These are phyloP conservation scores for Lerista edwardsae DNA, from an alignment of 2,797 vertebrate genomes.

Conservation along the genomic window DNA sequence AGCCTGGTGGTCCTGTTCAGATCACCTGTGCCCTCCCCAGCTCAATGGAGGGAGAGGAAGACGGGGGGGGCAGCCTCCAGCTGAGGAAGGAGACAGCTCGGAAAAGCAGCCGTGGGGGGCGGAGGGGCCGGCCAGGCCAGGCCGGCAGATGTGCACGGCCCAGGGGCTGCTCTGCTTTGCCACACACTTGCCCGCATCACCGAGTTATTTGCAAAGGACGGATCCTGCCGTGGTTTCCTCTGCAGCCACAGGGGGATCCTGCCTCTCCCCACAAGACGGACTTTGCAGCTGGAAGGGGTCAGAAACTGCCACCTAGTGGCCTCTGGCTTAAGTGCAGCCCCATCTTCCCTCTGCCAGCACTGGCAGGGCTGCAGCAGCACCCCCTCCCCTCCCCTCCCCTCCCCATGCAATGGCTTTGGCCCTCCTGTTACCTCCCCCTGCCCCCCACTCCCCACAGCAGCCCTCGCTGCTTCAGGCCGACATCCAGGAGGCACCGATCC, in stretches of 20 bases:
- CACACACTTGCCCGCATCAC: background rate
- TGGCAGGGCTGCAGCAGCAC: background rate
- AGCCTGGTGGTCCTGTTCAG: background rate
- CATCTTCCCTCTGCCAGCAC: background rate
- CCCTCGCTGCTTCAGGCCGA: background rate
- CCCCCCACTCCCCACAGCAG: conserved; percentile 29
- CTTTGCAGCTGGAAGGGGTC: conserved; percentile 21
- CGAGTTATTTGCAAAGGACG: background rate
- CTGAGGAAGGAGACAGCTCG: background rate
- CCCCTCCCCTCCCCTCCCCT: background rate
- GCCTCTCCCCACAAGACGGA: background rate
- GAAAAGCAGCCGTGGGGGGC: background rate
- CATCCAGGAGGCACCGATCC: conserved; percentile 11
- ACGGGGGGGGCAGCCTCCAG: background rate
- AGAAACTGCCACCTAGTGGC: conserved; percentile 5
- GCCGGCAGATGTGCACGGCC: too few relatives aligned
- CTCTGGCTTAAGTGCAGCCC: conserved; percentile 30
- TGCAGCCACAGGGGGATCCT: background rate
- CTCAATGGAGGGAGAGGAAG: background rate
- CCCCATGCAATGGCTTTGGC: conserved; percentile 34
- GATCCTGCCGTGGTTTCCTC: background rate
- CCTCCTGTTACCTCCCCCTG: conserved; percentile 60
- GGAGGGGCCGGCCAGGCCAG: too few relatives aligned
- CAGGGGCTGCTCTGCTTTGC: background rate
- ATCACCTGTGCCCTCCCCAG: background rate